Conservation (phyloP, 2,113 vertebrate genomes). For the Coryphaenoides rupestris region DNA sequence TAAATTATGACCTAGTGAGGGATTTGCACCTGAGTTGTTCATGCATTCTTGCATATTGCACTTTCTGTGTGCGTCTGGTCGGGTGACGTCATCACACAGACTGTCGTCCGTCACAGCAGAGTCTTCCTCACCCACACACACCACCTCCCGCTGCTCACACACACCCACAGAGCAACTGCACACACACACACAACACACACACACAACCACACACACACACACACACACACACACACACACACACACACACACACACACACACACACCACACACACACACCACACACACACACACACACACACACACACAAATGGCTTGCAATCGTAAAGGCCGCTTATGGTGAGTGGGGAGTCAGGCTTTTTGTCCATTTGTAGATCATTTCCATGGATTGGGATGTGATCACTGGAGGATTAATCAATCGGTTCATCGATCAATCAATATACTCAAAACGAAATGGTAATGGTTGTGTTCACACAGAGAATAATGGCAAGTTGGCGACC, state of each 20-base stretch:
- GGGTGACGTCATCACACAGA: constrained; percentile 59
- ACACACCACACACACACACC: no score
- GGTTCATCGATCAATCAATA: no score
- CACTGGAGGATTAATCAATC: no score
- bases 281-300: no score
- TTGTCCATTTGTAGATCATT: no score
- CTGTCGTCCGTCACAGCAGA: constrained; percentile 47
- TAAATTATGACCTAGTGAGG: not conserved
- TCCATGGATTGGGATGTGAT: no score
- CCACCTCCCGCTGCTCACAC: constrained; percentile 62
- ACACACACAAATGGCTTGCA: no score
- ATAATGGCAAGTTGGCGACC: no score
- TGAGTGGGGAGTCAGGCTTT: no score
- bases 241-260: not conserved
- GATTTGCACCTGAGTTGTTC: constrained; percentile 45
- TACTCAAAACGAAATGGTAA: no score
- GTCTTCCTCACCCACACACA: constrained; percentile 53
- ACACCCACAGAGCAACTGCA: constrained; percentile 70
- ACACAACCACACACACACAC: constrained; percentile 16
- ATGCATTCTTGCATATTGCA: constrained; percentile 69
- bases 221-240: constrained; percentile 11
- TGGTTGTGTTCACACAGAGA: no score
- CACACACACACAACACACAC: constrained; percentile 21
- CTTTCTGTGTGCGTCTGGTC: constrained; percentile 63
- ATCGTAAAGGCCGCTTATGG: no score